These are phyloP conservation scores for Probosciger aterrimus DNA, from an alignment of 2,113 vertebrate genomes.

Conservation along the genomic window DNA sequence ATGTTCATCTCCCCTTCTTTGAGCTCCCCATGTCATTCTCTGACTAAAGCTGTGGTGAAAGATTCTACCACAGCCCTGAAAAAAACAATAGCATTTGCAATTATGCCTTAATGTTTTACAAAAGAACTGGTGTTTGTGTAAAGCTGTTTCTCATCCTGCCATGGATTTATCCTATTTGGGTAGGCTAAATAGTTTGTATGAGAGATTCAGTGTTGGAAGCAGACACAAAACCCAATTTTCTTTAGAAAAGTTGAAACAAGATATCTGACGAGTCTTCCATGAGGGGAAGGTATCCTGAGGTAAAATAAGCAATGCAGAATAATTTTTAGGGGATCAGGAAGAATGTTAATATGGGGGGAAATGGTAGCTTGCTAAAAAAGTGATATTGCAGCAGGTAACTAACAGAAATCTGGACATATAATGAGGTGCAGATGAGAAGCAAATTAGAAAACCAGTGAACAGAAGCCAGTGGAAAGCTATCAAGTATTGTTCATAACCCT, in stretches of 20 bases:
- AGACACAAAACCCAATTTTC: not conserved
- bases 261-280: not conserved
- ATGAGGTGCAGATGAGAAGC: not conserved
- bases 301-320: not conserved
- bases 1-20: not conserved
- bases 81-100: not conserved
- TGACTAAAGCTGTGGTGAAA: not conserved
- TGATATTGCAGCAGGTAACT: not conserved
- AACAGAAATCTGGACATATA: not conserved
- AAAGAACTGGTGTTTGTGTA: not conserved
- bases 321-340: not conserved
- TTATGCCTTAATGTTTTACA: not conserved
- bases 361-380: not conserved
- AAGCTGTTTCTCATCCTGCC: conserved; percentile 4
- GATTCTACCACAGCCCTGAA: not conserved
- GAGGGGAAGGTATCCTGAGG: not conserved
- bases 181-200: not conserved
- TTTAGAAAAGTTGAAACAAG: not conserved
- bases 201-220: not conserved
- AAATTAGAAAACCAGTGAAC: not conserved
- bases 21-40: not conserved
- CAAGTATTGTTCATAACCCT: not conserved
- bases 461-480: not conserved
- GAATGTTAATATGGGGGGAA: not conserved
- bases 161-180: not conserved